These are phyloP conservation scores for Rhysida immarginata DNA, from an alignment of 1,140 invertebrate genomes.

Conservation along the genomic window DNA sequence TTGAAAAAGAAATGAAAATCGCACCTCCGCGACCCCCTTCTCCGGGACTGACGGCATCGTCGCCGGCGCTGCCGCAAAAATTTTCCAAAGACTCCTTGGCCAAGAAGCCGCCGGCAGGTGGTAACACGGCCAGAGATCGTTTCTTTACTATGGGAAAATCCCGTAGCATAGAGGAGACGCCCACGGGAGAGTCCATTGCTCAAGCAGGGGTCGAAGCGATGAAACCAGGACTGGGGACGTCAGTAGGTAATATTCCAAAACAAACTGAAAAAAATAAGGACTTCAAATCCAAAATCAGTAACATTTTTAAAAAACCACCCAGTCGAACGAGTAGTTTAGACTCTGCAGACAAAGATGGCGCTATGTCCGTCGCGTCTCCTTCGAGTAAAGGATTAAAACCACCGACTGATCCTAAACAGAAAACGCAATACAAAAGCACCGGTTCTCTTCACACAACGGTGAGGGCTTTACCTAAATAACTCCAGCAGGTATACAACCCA, in stretches of 20 bases:
- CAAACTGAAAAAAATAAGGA: neutral
- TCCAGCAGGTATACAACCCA: neutral
- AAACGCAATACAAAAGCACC: neutral
- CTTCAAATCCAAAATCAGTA: constrained; percentile 5
- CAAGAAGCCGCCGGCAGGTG: constrained; percentile 43
- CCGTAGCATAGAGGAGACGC: constrained; percentile 47
- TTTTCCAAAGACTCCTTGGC: constrained; percentile 39
- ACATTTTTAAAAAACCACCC: constrained; percentile 7
- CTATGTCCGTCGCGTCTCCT: neutral
- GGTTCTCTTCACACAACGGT: neutral
- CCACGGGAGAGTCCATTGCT: constrained; percentile 21
- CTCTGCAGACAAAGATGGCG: neutral
- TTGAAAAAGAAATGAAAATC: neutral
- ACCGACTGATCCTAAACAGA: neutral
- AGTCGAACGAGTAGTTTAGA: constrained; percentile 2
- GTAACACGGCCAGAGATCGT: constrained; percentile 69
- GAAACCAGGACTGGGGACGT: constrained; percentile 3
- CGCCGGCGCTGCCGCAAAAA: constrained; percentile 7
- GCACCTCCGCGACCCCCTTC: neutral
- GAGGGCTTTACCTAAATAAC: constrained; percentile 6
- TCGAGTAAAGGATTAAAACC: no score
- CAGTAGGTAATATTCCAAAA: neutral
- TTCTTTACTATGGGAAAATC: constrained; percentile 71
- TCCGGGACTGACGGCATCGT: constrained; percentile 17
- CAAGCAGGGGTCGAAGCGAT: constrained; percentile 21